phyloP scores from a whole-genome alignment of 2,113 vertebrate genomes.

The Alces alces region DNA sequence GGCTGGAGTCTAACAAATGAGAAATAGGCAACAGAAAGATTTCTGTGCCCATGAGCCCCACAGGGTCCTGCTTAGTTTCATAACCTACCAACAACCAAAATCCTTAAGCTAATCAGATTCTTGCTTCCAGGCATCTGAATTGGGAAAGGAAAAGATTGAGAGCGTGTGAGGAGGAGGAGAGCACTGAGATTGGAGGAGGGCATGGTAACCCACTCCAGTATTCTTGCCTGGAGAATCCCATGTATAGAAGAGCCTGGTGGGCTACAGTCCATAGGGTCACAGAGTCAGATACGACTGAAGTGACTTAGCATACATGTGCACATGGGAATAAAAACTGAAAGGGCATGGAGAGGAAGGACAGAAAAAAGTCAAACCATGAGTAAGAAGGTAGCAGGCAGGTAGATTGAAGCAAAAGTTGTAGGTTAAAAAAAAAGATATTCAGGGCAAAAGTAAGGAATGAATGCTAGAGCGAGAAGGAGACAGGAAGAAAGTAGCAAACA shows the following conservation, averaged over 20 bases:
- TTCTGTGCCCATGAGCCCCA: not conserved
- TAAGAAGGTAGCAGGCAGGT: not conserved
- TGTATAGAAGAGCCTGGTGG: not conserved
- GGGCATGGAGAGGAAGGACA: not conserved
- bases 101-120: not conserved
- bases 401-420: not conserved
- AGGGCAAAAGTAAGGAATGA: not conserved
- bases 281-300: not conserved
- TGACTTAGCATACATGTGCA: not conserved
- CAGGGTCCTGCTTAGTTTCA: not conserved
- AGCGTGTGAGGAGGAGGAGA: not conserved
- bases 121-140: not conserved
- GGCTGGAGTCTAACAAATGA: not conserved
- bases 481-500: not conserved
- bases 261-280: not conserved
- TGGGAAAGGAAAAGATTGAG: not conserved
- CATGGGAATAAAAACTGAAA: not conserved
- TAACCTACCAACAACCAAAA: not conserved
- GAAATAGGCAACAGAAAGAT: not conserved
- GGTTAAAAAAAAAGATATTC: not conserved
- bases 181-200: not conserved
- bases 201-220: not conserved
- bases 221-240: not conserved
- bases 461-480: not conserved
- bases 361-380: not conserved